These are phyloP conservation scores for Trichomalopsis sarcophagae DNA, from an alignment of 1,140 invertebrate genomes.

Conservation along the genomic window DNA sequence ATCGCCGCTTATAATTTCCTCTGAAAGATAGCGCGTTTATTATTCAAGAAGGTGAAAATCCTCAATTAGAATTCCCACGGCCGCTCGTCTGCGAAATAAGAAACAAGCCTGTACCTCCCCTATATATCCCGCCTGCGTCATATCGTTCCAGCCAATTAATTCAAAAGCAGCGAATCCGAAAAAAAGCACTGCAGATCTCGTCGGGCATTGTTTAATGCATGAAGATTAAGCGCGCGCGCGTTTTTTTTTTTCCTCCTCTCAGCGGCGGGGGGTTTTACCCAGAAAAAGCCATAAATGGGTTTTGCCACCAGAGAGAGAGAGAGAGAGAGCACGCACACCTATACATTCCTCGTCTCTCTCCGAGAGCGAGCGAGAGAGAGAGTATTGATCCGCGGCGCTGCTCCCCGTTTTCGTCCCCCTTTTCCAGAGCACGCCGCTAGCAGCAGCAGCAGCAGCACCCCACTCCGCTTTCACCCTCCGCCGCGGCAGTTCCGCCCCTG, in stretches of 20 bases:
- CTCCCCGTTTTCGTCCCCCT: constrained; percentile 10
- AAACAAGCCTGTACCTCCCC: not conserved
- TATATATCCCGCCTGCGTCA: not conserved
- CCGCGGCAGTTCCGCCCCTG: constrained; percentile 50
- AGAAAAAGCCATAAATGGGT: constrained; percentile 48
- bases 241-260: not conserved
- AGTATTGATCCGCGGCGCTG: constrained; percentile 42
- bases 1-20: not conserved
- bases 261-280: not conserved
- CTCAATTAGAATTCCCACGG: constrained; percentile 40
- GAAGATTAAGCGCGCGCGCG: constrained; percentile 42
- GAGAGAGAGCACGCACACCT: no score
- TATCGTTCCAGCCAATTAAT: not conserved
- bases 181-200: not conserved
- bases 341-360: constrained; percentile 26
- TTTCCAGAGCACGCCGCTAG: not conserved
- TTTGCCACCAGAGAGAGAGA: not conserved
- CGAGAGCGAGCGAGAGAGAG: constrained; percentile 28
- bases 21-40: no score
- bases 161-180: not conserved
- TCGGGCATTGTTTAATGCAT: constrained; percentile 34
- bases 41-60: constrained; percentile 41
- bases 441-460: not conserved
- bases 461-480: constrained; percentile 51
- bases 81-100: not conserved